phyloP scores from a whole-genome alignment of 1,140 invertebrate species.

The Octopus sinensis region DNA sequence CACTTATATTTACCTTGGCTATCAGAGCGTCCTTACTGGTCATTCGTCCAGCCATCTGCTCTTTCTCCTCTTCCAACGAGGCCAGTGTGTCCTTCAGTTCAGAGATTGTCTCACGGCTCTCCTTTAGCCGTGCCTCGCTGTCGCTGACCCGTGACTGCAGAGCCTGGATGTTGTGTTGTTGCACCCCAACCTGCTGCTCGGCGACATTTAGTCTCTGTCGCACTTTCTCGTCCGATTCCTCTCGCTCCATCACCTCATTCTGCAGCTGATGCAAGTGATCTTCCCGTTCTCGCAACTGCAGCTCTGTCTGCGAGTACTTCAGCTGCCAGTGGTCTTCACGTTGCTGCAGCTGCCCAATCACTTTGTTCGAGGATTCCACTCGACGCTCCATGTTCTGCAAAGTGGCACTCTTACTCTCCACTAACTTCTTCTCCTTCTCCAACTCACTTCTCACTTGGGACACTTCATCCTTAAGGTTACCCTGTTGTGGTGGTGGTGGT shows the following conservation, averaged over 20 bases:
- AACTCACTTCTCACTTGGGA: no score
- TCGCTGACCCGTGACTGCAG: slow-evolving; percentile 24
- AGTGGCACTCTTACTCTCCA: background rate
- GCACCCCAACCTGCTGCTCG: background rate
- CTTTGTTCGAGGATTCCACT: background rate
- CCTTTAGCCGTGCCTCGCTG: slow-evolving; percentile 22
- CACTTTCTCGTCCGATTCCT: background rate
- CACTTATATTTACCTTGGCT: background rate
- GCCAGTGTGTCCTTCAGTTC: slow-evolving; percentile 23
- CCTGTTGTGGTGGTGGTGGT: no score
- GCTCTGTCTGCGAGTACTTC: slow-evolving; percentile 9
- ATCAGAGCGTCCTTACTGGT: background rate
- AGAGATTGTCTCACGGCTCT: slow-evolving; percentile 15
- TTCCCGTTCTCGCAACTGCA: slow-evolving; percentile 7
- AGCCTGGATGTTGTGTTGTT: slow-evolving; percentile 22
- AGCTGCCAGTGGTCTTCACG: slow-evolving; percentile 12
- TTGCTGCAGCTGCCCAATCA: background rate
- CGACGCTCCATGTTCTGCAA: background rate
- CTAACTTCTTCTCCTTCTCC: slow-evolving; percentile 12
- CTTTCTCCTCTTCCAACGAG: slow-evolving; percentile 16
- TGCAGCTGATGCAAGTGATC: slow-evolving; percentile 11
- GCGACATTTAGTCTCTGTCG: background rate
- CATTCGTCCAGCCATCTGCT: background rate
- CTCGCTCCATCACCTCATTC: background rate
- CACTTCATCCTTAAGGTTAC: no score